phyloP scores from a whole-genome alignment of 2,888 invertebrate species.

The Morinoia aosen region DNA sequence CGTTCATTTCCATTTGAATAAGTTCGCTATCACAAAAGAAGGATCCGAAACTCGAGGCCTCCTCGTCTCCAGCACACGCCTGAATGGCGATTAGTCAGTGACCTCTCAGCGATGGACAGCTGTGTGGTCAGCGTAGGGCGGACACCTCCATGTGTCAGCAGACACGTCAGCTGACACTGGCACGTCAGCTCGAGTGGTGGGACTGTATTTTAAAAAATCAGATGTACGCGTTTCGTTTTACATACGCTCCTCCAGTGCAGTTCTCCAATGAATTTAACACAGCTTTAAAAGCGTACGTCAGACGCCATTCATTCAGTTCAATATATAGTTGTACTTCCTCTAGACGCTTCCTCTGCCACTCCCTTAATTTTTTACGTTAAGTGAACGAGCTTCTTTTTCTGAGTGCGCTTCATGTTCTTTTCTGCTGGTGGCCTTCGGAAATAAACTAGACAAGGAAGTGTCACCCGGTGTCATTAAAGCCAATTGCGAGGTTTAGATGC shows the following conservation, averaged over 20 bases:
- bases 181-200: neutral
- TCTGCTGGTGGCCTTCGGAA: conserved; percentile 7
- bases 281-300: neutral
- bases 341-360: neutral
- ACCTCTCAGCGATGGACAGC: neutral
- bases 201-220: neutral
- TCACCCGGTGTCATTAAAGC: conserved; percentile 22
- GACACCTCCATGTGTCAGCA: neutral
- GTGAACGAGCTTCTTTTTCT: neutral
- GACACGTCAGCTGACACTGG: neutral
- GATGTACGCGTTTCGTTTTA: neutral
- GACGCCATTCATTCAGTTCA: neutral
- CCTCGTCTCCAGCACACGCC: neutral
- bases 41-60: neutral
- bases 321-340: neutral
- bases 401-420: neutral
- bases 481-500: conserved; percentile 37
- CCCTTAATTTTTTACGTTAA: neutral
- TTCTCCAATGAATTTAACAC: neutral
- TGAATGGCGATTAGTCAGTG: neutral
- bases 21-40: neutral
- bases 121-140: neutral
- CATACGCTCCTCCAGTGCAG: neutral
- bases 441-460: conserved; percentile 38
- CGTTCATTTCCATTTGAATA: neutral